phyloP scores from a whole-genome alignment of 2,888 invertebrate genomes.

The Ctena decussata region DNA sequence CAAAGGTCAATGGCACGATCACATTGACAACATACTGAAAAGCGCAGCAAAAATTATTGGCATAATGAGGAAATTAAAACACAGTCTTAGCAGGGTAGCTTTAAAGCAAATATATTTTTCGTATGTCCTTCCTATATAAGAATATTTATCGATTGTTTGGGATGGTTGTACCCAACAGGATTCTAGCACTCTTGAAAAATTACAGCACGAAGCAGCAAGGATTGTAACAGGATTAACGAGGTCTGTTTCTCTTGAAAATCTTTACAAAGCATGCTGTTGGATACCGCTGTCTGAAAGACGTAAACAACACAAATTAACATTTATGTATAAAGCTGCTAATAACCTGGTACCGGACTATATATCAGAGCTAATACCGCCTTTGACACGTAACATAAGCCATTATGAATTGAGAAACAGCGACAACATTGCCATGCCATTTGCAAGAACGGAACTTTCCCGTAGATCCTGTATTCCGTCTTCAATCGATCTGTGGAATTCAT shows the following conservation, averaged over 20 bases:
- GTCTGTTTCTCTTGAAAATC: neutral
- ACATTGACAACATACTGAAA: neutral
- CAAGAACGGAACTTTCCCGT: too few relatives aligned
- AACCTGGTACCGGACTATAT: neutral
- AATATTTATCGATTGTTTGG: neutral
- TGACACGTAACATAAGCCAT: too few relatives aligned
- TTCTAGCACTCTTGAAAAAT: neutral
- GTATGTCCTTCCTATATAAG: too few relatives aligned
- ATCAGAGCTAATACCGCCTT: neutral
- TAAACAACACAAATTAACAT: neutral
- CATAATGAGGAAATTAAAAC: neutral
- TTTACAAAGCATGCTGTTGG: neutral
- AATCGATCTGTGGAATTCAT: too few relatives aligned
- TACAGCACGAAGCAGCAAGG: neutral
- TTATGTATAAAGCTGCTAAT: neutral
- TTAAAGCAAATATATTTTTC: neutral
- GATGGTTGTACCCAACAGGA: neutral
- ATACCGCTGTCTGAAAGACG: too few relatives aligned
- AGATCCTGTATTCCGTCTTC: too few relatives aligned
- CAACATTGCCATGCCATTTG: too few relatives aligned
- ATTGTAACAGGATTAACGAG: neutral
- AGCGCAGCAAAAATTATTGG: neutral
- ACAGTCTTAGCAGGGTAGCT: neutral
- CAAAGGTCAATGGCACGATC: neutral
- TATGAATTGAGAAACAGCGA: too few relatives aligned